These are phyloP conservation scores for Enteromius thamalakanensis DNA, from an alignment of 2,797 vertebrate species.

Conservation along the genomic window DNA sequence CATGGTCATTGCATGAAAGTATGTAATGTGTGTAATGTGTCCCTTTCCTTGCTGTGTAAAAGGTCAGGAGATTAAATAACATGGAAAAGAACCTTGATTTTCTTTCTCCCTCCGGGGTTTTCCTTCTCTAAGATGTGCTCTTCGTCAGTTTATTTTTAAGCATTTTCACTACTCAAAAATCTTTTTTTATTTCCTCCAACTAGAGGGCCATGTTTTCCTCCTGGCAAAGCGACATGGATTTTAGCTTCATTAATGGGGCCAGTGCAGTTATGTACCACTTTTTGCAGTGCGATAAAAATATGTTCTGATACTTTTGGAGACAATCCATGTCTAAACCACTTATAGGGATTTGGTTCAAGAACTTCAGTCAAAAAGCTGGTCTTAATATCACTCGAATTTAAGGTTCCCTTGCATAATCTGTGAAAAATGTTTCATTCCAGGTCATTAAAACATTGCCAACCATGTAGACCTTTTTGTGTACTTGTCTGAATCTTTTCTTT, in stretches of 20 bases:
- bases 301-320: slow-evolving; percentile 40
- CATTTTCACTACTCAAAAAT: slow-evolving; percentile 22
- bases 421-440: slow-evolving; percentile 8
- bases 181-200: slow-evolving; percentile 6
- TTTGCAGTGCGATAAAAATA: slow-evolving; percentile 36
- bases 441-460: slow-evolving; percentile 18
- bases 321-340: not conserved
- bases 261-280: slow-evolving; percentile 13
- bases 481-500: slow-evolving; percentile 27
- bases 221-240: slow-evolving; percentile 39
- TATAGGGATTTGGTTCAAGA: slow-evolving; percentile 10
- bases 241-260: slow-evolving; percentile 38
- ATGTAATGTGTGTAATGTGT: slow-evolving; percentile 5
- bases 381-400: not conserved
- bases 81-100: slow-evolving; percentile 51
- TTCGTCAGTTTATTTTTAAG: slow-evolving; percentile 61
- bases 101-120: slow-evolving; percentile 52
- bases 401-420: slow-evolving; percentile 18
- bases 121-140: slow-evolving; percentile 54
- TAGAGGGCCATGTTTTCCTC: slow-evolving; percentile 1
- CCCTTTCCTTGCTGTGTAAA: slow-evolving; percentile 45
- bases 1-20: not conserved
- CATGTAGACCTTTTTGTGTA: not conserved
- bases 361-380: not conserved
- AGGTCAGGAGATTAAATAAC: slow-evolving; percentile 61